phyloP scores from a whole-genome alignment of 2,113 vertebrate genomes.

The Recurvirostra avosetta region DNA sequence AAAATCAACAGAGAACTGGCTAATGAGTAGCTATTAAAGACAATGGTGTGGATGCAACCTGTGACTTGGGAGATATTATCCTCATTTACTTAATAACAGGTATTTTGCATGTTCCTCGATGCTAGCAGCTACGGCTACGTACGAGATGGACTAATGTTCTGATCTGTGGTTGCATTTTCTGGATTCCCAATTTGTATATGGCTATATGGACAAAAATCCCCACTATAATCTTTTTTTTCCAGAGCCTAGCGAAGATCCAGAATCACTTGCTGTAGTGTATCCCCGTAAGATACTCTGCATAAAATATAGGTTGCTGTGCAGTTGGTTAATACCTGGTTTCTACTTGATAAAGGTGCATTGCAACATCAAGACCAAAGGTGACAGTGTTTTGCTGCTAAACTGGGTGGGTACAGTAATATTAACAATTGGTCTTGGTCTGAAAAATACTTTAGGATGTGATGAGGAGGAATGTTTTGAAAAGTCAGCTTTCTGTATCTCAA shows the following conservation, averaged over 20 bases:
- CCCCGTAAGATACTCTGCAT: background rate
- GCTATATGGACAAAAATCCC: background rate
- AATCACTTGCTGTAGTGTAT: background rate
- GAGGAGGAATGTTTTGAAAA: background rate
- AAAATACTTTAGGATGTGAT: background rate
- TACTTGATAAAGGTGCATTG: background rate
- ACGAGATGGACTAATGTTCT: background rate
- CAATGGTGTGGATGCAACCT: background rate
- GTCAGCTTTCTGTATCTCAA: background rate
- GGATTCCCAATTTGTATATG: background rate
- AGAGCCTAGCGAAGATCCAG: background rate
- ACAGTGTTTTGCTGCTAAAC: background rate
- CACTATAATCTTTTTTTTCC: background rate
- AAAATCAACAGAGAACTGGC: background rate
- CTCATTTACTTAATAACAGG: background rate
- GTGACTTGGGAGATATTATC: background rate
- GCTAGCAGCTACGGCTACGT: background rate
- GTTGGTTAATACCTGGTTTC: background rate
- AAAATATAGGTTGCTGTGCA: background rate
- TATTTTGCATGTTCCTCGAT: background rate
- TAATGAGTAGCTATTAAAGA: background rate
- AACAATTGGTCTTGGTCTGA: background rate
- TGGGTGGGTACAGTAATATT: background rate
- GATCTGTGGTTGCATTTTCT: background rate
- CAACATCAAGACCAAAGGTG: background rate